These are phyloP conservation scores for Leptopilina boulardi DNA, from an alignment of 1,140 invertebrate genomes.

Conservation along the genomic window DNA sequence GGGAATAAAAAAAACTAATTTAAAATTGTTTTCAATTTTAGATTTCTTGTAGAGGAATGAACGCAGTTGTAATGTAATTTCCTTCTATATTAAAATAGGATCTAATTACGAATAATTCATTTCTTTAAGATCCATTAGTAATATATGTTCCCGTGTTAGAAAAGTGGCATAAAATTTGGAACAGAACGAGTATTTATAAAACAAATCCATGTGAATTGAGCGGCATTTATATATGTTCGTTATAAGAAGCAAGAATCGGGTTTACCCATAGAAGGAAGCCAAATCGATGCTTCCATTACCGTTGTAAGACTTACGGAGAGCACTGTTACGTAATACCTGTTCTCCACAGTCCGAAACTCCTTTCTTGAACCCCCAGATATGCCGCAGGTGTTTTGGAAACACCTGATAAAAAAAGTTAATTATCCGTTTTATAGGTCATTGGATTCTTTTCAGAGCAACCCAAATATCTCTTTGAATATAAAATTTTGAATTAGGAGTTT, in stretches of 20 bases:
- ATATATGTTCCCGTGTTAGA: not conserved
- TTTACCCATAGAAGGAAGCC: conserved; percentile 67
- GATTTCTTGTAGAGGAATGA: too few species aligned
- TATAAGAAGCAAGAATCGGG: conserved; percentile 65
- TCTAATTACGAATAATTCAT: not conserved
- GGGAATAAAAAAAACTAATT: too few species aligned
- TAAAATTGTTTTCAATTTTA: not conserved
- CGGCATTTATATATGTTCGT: conserved; percentile 57
- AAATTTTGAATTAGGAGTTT: not conserved
- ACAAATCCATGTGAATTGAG: conserved; percentile 57
- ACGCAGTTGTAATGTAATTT: not conserved
- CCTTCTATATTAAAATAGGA: not conserved
- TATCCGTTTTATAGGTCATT: conserved; percentile 12
- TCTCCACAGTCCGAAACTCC: conserved; percentile 47
- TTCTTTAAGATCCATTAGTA: not conserved
- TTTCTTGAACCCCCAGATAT: conserved; percentile 4
- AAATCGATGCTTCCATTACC: conserved; percentile 65
- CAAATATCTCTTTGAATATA: too few species aligned
- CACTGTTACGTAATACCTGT: conserved; percentile 63
- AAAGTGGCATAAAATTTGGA: not conserved
- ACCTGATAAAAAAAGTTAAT: conserved; percentile 25
- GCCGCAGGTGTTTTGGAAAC: conserved; percentile 2
- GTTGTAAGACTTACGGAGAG: conserved; percentile 68
- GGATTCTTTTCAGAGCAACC: not conserved
- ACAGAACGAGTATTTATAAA: not conserved